Base-by-base conservation (phyloP, 23 tunicate genomes). In the Botrylloides violaceus region DNA sequence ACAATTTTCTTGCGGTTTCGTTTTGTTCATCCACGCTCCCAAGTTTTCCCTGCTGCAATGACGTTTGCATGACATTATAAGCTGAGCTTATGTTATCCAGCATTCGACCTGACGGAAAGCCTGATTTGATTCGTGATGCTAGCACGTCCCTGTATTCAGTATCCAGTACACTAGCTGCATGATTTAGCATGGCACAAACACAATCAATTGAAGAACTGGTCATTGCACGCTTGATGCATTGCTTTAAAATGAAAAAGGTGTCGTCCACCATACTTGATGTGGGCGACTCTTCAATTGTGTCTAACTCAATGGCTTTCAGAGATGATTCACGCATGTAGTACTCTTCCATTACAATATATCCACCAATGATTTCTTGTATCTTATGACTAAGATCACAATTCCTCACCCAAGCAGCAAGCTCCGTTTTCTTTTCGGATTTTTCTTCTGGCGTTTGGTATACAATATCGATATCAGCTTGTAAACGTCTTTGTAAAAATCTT, bases 11-110 rank as follows among this genome's bases (percentile, higher is more conserved):
- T 19, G 73, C 64, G 3, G 47, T 73, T 23, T 59, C 86, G 59
- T 70, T 90, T 47, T 90, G 89, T 49, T 90, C 97, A 70, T 90
- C 97, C 24, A 90, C 97, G 75, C 85, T 83, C 35, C 77, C 82
- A 34, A 90, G 66, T 59, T 90, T 90, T 61, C 97, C 97, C 56
- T 90, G 97, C 72, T 90, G 97, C 25, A 90, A 74, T 0, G 97
- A 83, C 3, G 81, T 47, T 62, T 90, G 97, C 85, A 90, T 79
- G 1, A 90, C 97, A 80, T 70, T 90, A 55, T 90, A 90, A 0
- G 97, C 97, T 2, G 92, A 84, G 79, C 98, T 92, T 48, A 92
- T 84, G 59, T 92, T 92, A 49, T 84, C 98, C 83, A 92, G 66
- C 87, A 92, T 73, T 1, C 98, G 92, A 43, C 98, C 98, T 7